These are phyloP conservation scores for Phortica magna DNA, from an alignment of 2,888 invertebrate genomes.

Conservation along the genomic window DNA sequence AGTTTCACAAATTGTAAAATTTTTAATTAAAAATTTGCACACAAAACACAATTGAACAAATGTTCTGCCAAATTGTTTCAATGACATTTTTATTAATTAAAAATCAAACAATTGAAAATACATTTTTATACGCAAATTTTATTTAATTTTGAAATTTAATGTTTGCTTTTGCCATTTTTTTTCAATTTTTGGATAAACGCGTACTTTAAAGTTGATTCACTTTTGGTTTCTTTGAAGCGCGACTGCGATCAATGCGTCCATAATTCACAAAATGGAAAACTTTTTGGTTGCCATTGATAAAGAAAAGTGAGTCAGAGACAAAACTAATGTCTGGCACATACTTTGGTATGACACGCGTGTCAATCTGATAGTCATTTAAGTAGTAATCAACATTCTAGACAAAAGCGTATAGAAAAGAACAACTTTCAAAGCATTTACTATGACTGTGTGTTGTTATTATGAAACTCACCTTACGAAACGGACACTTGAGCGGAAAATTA, in stretches of 20 bases:
- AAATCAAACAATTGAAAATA: too few relatives aligned
- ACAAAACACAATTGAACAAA: neutral
- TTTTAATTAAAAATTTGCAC: constrained; percentile 27
- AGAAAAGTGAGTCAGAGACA: constrained; percentile 22
- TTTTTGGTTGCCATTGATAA: neutral
- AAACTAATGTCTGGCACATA: constrained; percentile 43
- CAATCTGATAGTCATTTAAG: constrained; percentile 32
- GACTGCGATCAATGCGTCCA: constrained; percentile 28
- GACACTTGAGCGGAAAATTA: constrained; percentile 31
- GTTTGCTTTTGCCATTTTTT: too few relatives aligned
- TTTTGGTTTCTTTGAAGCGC: too few relatives aligned
- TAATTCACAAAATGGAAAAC: constrained; percentile 29
- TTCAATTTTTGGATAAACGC: too few relatives aligned
- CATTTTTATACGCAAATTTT: too few relatives aligned
- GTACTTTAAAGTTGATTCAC: too few relatives aligned
- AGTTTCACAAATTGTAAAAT: constrained; percentile 31
- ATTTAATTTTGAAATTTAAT: too few relatives aligned
- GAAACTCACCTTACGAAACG: constrained; percentile 21
- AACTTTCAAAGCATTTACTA: neutral
- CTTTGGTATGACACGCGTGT: constrained; percentile 37
- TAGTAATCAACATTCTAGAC: constrained; percentile 14
- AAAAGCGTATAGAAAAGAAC: neutral
- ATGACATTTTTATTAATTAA: neutral
- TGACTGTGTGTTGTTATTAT: too few relatives aligned
- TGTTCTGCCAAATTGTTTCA: neutral